These are phyloP conservation scores for Melangyna quadrimaculata DNA, from an alignment of 2,888 invertebrate genomes.

Conservation along the genomic window DNA sequence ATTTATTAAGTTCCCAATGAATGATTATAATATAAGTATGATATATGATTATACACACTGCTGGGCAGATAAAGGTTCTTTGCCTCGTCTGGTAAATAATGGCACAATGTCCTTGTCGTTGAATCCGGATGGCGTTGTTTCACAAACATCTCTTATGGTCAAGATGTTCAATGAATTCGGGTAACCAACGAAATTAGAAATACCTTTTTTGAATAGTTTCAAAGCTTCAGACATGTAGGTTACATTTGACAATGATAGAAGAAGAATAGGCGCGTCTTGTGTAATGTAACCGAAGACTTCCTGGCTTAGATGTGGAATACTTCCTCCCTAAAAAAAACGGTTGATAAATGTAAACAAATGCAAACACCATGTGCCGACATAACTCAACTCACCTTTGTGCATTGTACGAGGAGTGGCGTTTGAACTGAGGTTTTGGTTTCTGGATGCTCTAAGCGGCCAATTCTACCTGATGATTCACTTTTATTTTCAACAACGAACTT, in stretches of 20 bases:
- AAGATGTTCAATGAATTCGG: constrained; percentile 82
- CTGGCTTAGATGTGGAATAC: constrained; percentile 90
- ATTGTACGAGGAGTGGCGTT: constrained; percentile 89
- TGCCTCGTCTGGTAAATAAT: constrained; percentile 90
- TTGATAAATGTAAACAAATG: neutral
- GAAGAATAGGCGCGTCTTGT: constrained; percentile 83
- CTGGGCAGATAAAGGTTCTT: constrained; percentile 85
- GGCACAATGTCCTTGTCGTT: constrained; percentile 88
- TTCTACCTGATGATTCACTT: constrained; percentile 84
- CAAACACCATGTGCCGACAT: neutral
- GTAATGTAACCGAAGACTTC: constrained; percentile 88
- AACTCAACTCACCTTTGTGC: constrained; percentile 82
- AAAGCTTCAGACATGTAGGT: constrained; percentile 86
- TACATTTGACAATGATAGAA: constrained; percentile 88
- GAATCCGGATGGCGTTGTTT: constrained; percentile 85
- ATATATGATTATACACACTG: constrained; percentile 80
- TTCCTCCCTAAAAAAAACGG: constrained; percentile 85
- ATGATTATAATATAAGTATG: neutral
- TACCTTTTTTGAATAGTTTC: constrained; percentile 84
- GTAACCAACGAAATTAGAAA: constrained; percentile 87
- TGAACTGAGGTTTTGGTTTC: constrained; percentile 83
- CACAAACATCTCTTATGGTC: constrained; percentile 84
- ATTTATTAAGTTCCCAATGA: neutral
- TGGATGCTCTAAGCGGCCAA: constrained; percentile 85
- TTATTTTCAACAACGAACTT: constrained; percentile 86